Conservation (phyloP, 1,140 invertebrate species). For the Drosophila varians region DNA sequence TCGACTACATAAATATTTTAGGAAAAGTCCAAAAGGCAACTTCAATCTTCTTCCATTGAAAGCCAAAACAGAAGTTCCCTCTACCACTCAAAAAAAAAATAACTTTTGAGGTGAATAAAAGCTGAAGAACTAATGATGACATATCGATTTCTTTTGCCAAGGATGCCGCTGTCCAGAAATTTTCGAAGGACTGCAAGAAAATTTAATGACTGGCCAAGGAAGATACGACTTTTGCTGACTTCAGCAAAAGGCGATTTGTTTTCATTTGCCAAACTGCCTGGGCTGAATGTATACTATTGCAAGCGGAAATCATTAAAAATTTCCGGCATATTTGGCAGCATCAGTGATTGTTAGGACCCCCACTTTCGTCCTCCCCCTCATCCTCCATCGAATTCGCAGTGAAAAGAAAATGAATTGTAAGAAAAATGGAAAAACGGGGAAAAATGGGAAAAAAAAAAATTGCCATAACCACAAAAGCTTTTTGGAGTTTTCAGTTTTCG, state of each 20-base stretch:
- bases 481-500: constrained; percentile 38
- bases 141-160: constrained; percentile 58
- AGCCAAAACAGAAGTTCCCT: no score
- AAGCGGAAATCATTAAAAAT: constrained; percentile 74
- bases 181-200: constrained; percentile 10
- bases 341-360: constrained; percentile 29
- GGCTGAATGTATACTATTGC: constrained; percentile 14
- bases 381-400: not conserved
- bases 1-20: no score
- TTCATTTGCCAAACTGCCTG: constrained; percentile 40
- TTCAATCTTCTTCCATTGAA: no score
- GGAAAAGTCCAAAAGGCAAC: no score
- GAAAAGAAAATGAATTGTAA: constrained; percentile 21
- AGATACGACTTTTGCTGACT: constrained; percentile 61
- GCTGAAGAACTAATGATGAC: constrained; percentile 58
- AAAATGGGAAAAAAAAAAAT: constrained; percentile 24
- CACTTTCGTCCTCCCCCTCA: not conserved
- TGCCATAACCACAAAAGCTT: constrained; percentile 70
- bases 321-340: constrained; percentile 69
- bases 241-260: constrained; percentile 54
- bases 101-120: not conserved
- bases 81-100: not conserved
- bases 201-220: constrained; percentile 46
- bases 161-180: constrained; percentile 16
- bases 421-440: not conserved